A percentile compares a stretch with the other conserved stretches of the same genome.
These are phyloP conservation scores for Cryptoprocta ferox DNA, from an alignment of 2,797 vertebrate species.

Conservation along the genomic window DNA sequence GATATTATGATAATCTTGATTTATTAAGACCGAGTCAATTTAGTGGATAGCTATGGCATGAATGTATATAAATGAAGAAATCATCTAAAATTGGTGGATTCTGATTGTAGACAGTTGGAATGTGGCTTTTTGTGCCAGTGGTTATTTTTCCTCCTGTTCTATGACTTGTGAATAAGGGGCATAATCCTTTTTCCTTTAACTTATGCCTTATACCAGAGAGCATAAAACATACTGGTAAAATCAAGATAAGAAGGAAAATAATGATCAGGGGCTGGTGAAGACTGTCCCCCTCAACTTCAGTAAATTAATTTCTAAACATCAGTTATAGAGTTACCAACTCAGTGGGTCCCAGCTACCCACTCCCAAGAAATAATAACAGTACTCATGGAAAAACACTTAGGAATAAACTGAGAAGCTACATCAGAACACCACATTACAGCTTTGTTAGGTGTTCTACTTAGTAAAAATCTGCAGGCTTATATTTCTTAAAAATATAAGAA, in stretches of 20 bases:
- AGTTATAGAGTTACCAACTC: not conserved
- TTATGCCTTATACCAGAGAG: not conserved
- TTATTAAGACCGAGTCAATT: not conserved
- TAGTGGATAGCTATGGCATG: not conserved
- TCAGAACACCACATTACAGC: not conserved
- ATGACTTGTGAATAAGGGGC: not conserved
- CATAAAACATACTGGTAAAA: constrained; percentile 37
- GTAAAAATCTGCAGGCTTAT: not conserved
- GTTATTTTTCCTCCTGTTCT: not conserved
- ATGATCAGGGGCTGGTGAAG: not conserved
- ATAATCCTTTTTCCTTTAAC: not conserved
- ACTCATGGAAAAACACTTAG: not conserved
- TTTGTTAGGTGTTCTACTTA: not conserved
- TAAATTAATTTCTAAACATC: constrained; percentile 51
- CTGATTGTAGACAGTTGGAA: not conserved
- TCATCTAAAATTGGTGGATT: constrained; percentile 33
- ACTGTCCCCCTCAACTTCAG: not conserved
- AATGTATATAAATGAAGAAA: constrained; percentile 44
- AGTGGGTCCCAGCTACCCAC: not conserved
- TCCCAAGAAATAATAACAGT: not conserved
- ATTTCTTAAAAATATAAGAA: too few species aligned
- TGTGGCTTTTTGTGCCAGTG: not conserved
- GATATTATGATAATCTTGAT: not conserved
- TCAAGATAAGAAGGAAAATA: constrained; percentile 24
- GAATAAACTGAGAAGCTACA: not conserved